Evolutionary conservation across 2,888 invertebrate species (phyloP).

Genomic region (Cantharis rustica): DNA sequence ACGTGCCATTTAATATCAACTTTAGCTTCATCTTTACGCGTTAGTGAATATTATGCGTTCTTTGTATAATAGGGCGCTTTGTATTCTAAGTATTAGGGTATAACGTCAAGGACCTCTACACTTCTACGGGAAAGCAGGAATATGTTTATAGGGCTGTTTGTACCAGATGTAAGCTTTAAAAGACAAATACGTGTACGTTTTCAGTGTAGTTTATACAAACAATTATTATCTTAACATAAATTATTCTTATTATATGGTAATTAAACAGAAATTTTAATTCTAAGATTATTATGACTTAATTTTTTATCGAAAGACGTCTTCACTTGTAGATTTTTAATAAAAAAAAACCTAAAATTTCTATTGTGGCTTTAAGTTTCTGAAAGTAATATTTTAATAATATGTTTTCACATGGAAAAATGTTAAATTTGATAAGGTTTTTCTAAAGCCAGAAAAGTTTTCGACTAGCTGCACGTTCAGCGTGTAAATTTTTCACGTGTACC

Average conservation of each 20-base stretch:
- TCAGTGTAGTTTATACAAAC: background rate
- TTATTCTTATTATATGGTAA: background rate
- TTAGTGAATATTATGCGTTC: conserved; percentile 25
- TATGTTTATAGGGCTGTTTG: conserved; percentile 22
- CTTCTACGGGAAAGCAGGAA: conserved; percentile 16
- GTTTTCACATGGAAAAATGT: conserved; percentile 2
- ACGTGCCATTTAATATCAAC: conserved; percentile 23
- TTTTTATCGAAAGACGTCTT: background rate
- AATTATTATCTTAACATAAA: background rate
- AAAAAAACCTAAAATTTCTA: background rate
- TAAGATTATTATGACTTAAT: background rate
- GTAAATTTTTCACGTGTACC: conserved; percentile 24
- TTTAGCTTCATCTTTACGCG: conserved; percentile 15
- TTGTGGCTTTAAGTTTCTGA: background rate
- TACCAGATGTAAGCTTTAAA: conserved; percentile 14
- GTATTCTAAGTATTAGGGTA: conserved; percentile 22
- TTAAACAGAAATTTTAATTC: background rate
- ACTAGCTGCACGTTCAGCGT: conserved; percentile 22
- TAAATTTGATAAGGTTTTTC: conserved; percentile 15
- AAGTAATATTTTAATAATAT: background rate
- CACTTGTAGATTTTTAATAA: background rate
- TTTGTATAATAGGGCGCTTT: conserved; percentile 24
- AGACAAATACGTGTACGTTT: conserved; percentile 1
- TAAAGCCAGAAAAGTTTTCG: conserved; percentile 18
- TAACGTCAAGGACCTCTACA: conserved; percentile 17